Base-by-base conservation (phyloP, 2,797 vertebrate species). In the Alauda arvensis region DNA sequence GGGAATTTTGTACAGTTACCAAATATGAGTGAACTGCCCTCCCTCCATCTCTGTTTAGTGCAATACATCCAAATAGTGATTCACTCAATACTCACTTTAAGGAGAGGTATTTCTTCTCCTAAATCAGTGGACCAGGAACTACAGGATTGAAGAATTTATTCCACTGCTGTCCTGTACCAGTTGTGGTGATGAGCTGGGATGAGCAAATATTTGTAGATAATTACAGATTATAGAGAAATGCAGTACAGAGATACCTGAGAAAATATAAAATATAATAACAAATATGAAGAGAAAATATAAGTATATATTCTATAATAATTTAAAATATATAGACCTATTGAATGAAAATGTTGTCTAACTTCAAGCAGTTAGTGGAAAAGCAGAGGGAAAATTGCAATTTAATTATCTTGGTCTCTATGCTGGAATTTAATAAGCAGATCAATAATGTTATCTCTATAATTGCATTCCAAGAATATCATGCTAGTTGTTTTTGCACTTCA, bases 401-500 rank as follows among this genome's bases (percentile, higher is more conserved):
- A 82, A 67, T 86, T 74, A 57, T 79, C 31, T 57, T 86, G 43
- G 21, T 68, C 43, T 91, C 56, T 40, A 45, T 92, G 84, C 42
- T 75, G 59, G 45, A 70, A 75, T 83, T 84, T 90, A 89, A 82
- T 74, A 86, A 85, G 48, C 31, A 88, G 75, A 87, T 91, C 75
- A 87, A 88, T 88, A 93, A 85, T 76, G 26, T 74, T 89, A 69
- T 68, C 43, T 84, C 59, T 85, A 56, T 86, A 82, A 88, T 49
- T 82, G 17, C 76, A 77, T 92, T 83, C 83, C 74, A 92, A 85
- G 81, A 94, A 86, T 86, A 88, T 79, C 40, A 26, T 86, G 24
- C 24, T 91, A 89, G 49, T 52, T 91, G 72, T 46, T 91, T 90
- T 92, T 94, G 45, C 82, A 68, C 62, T 94, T 94, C 84, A 85